phyloP scores from a whole-genome alignment of 2,113 vertebrate genomes.

The Sceloporus undulatus region DNA sequence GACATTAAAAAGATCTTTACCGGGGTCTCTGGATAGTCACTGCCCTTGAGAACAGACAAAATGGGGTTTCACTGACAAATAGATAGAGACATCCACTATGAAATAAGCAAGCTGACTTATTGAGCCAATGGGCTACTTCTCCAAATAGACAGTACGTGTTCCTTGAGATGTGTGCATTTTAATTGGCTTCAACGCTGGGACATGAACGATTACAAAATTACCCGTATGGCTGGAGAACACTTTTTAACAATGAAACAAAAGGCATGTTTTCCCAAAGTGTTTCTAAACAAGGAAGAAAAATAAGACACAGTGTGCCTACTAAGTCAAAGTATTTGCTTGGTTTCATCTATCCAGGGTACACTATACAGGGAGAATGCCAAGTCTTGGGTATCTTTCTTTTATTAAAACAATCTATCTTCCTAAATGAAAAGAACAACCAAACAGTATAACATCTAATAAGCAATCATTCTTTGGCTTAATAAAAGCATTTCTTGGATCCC shows the following conservation, averaged over 20 bases:
- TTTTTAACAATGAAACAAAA: conserved; percentile 1
- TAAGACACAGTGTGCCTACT: not conserved
- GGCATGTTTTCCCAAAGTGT: not conserved
- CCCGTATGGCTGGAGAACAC: not conserved
- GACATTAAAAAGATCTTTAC: not conserved
- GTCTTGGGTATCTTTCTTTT: conserved; percentile 15
- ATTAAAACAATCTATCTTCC: conserved; percentile 27
- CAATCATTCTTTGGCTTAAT: conserved; percentile 15
- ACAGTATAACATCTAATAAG: conserved; percentile 14
- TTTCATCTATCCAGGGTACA: not conserved
- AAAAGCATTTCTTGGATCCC: not conserved
- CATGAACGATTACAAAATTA: conserved; percentile 1
- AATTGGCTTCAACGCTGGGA: not conserved
- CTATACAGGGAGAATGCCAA: not conserved
- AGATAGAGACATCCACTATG: too few relatives aligned
- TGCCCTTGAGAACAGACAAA: not conserved
- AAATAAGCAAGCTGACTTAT: not conserved
- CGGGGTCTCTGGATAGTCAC: too few relatives aligned
- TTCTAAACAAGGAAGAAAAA: not conserved
- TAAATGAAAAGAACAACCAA: conserved; percentile 16
- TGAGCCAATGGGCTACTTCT: not conserved
- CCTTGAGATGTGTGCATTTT: not conserved
- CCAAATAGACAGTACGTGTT: not conserved
- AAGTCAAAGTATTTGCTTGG: not conserved
- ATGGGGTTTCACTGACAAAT: not conserved